Base-by-base conservation (phyloP, 2,113 vertebrate species). In the Malurus melanocephalus region DNA sequence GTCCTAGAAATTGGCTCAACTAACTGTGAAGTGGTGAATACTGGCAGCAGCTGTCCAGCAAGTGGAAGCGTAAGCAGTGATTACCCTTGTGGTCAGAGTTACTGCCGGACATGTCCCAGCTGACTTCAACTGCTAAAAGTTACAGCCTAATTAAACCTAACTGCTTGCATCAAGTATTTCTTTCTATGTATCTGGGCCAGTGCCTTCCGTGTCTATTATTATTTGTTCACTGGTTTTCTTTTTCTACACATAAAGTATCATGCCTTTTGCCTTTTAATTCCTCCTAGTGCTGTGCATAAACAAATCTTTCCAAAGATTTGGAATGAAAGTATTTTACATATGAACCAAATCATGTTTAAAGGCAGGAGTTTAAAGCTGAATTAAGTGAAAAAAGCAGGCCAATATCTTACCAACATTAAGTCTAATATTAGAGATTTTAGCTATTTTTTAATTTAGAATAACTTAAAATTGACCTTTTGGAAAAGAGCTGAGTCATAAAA, bases 131-230 rank as follows among this genome's bases (percentile, higher is more conserved):
- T 90, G 71, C 60, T 93, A 72, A 46, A 92, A 94, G 46, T 72
- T 92, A 72, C 38, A 66, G 66, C 21, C 74, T 88, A 88, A 93
- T 87, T 88, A 94, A 90, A 75, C 32, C 46, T 81, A 33, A 27
- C 28, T 45, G 76, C 62, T 87, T 72, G 28, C 20, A 90, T 51
- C 55, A 61, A 56, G 42, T 32, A 75, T 33, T 72, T 80, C 38
- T 79, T 67, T 38, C 49, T 38, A 6, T 4, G 1, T 60, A 60
- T 45, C 52, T 78, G 28, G 72, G 32, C 85, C 53, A 83, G 35
- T 13, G 13, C 43, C 80, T 85, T 14, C 2, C 26, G 23, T 49
- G 17, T 33, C 26, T 60, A 2, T 59, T n/a, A 27, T 62, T 56
- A 81, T 72, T 83, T 89, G 24, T 71, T 78, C 53, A 35, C 16